Evolutionary conservation across 1,140 invertebrate species (phyloP), one percentile per base, ranked within the genome.

Genomic region (Papilio dardanus): DNA sequence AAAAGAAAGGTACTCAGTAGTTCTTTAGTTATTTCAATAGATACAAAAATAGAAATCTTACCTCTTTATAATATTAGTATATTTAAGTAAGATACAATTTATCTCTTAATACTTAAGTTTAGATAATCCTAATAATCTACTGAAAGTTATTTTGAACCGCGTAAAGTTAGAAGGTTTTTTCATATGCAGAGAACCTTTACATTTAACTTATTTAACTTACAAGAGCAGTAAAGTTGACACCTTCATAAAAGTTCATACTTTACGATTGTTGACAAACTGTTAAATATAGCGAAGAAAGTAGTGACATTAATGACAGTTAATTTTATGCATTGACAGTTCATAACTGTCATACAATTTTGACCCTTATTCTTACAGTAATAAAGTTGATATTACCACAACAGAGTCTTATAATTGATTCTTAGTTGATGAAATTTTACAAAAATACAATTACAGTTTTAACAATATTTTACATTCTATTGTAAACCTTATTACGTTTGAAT

Each of bases 361-460:
- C 8, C 24, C 54, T 62, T 62, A 62, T 24, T 62, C 30, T 12
- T 28, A 14, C 14, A 3, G 4, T 0, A 0, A 0, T 30, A 0
- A 62, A 28, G 54, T 14, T 28, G 16, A 0, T 62, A 30, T 14
- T 28, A 24, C 7, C 50, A 24, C 4, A 4, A 12, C 24, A 14
- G 24, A 28, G 10, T 28, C 12, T 14, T 16, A 28, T 62, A 62
- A 54, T 54, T 62, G 10, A 28, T 62, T 62, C 54, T 62, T 12
- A 14, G 54, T 62, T 62, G 54, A 62, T 62, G 24, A 62, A 30
- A 28, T 62, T 28, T 28, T 28, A 62, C 24, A 62, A 28, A 62
- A 30, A 28, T 28, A 62, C 10, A 30, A 62, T 14, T 30, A 12
- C 24, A 28, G 12, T 5, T 4, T 62, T 1, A 1, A 62, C 2